These are phyloP conservation scores for Distichodus sexfasciatus DNA, from an alignment of 2,797 vertebrate genomes.

Conservation along the genomic window DNA sequence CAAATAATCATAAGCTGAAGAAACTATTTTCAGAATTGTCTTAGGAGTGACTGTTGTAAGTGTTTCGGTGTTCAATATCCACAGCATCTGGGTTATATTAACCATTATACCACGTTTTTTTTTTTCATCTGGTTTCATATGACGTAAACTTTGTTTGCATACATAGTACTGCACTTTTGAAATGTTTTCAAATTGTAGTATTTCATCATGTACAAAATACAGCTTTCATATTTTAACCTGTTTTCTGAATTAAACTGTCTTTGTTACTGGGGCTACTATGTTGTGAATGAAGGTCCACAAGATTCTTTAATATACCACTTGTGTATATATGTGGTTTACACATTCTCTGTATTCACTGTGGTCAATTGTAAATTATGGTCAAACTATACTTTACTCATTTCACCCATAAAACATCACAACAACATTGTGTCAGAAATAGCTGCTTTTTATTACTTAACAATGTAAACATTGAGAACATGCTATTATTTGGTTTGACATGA, in stretches of 20 bases:
- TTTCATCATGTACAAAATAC: too few species aligned
- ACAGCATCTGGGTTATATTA: too few species aligned
- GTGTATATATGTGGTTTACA: constrained; percentile 17
- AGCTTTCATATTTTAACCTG: not conserved
- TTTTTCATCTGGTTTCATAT: too few species aligned
- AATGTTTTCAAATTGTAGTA: too few species aligned
- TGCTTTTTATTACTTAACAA: constrained; percentile 25
- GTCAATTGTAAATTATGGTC: not conserved
- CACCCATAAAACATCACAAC: not conserved
- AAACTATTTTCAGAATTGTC: too few species aligned
- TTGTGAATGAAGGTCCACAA: not conserved
- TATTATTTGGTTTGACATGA: constrained; percentile 37
- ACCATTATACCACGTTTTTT: too few species aligned
- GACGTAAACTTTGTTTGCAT: too few species aligned
- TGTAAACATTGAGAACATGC: constrained; percentile 39
- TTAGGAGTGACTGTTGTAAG: too few species aligned
- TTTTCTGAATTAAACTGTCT: not conserved
- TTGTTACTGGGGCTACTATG: not conserved
- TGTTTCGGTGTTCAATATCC: too few species aligned
- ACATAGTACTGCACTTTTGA: too few species aligned
- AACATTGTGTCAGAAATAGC: not conserved
- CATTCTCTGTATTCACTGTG: not conserved
- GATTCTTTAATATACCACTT: not conserved
- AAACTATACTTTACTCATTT: too few species aligned
- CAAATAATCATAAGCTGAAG: not conserved